Percentiles rank a stretch among this genome's conserved stretches.
These are phyloP conservation scores for Trachelus tabidus DNA, from an alignment of 2,888 invertebrate genomes.

Conservation along the genomic window DNA sequence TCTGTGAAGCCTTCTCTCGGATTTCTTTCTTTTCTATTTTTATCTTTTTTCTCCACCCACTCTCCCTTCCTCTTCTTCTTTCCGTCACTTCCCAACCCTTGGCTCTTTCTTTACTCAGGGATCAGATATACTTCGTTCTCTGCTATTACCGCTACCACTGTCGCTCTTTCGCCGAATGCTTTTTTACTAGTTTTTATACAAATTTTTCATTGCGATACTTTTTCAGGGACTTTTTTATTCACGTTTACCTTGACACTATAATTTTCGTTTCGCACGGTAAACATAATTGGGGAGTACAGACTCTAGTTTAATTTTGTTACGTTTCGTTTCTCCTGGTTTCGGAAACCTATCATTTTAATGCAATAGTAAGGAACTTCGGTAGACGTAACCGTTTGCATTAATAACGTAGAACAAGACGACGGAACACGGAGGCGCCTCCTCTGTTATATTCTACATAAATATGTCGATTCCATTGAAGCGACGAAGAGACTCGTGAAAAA, in stretches of 20 bases:
- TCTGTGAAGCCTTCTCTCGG: conserved; percentile 6
- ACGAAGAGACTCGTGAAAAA: not conserved
- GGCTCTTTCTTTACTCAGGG: not conserved
- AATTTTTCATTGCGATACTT: not conserved
- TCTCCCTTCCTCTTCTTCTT: not conserved
- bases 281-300: no score
- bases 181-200: not conserved
- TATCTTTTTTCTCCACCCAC: not conserved
- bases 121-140: not conserved
- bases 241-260: no score
- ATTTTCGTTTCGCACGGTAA: no score
- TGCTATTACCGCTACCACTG: not conserved
- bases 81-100: not conserved
- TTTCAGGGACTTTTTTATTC: not conserved
- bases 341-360: no score
- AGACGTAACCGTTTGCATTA: not conserved
- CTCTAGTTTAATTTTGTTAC: no score
- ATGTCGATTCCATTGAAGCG: not conserved
- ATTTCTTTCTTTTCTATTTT: not conserved
- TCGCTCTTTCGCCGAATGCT: not conserved
- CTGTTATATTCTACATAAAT: not conserved
- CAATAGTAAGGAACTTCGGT: no score
- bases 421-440: not conserved
- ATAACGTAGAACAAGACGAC: not conserved
- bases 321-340: no score